These are phyloP conservation scores for Ibycter americanus DNA, from an alignment of 2,797 vertebrate genomes.

Conservation along the genomic window DNA sequence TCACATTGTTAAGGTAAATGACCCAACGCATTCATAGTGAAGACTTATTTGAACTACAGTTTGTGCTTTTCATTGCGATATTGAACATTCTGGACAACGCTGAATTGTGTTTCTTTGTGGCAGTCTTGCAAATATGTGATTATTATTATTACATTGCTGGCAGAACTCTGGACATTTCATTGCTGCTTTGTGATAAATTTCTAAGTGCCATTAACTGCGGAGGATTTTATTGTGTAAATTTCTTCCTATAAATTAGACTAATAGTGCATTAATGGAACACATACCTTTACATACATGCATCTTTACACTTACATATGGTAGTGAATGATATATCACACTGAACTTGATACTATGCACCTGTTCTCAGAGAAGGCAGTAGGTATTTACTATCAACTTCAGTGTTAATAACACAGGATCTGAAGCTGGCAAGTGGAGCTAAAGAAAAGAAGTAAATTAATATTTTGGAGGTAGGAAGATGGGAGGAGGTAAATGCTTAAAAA, in stretches of 20 bases:
- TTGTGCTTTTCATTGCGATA: constrained; percentile 72
- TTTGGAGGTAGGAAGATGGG: background rate
- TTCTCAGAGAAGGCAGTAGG: background rate
- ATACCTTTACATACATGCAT: background rate
- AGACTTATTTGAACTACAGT: constrained; percentile 77
- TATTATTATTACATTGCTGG: background rate
- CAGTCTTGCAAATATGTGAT: constrained; percentile 11
- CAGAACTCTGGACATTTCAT: background rate
- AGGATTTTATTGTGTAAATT: constrained; percentile 15
- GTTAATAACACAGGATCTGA: background rate
- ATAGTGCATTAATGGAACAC: background rate
- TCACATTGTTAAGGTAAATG: constrained; percentile 83
- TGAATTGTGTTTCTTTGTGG: constrained; percentile 37
- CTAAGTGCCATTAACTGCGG: background rate
- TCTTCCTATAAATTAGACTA: background rate
- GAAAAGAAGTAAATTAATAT: background rate
- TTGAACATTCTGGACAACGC: constrained; percentile 63
- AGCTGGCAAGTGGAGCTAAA: background rate
- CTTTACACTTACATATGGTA: background rate
- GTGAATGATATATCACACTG: background rate
- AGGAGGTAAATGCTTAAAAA: background rate
- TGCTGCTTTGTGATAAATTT: constrained; percentile 15
- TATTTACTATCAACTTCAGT: background rate
- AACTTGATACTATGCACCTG: background rate
- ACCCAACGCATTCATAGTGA: constrained; percentile 74